These are phyloP conservation scores for Drosophila paramelanica DNA, from an alignment of 2,888 invertebrate genomes.

Conservation along the genomic window DNA sequence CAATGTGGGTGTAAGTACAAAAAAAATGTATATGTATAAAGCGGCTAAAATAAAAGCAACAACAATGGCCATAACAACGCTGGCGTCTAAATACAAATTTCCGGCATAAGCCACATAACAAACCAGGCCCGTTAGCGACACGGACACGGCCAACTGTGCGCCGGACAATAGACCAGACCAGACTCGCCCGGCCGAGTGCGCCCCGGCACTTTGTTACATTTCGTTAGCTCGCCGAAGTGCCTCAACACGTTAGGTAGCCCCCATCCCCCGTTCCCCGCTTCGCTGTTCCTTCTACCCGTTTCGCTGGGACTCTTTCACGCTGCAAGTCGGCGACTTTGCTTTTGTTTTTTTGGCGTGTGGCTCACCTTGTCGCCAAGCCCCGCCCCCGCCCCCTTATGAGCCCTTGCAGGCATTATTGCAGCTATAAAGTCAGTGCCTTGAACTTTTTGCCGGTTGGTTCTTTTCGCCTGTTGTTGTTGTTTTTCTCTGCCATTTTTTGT, in stretches of 20 bases:
- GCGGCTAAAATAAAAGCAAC: constrained; percentile 3
- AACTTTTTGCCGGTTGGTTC: constrained; percentile 71
- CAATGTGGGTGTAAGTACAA: constrained; percentile 6
- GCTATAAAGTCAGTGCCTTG: constrained; percentile 81
- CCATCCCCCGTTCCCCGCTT: neutral
- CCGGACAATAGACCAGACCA: constrained; percentile 44
- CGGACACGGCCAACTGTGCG: constrained; percentile 26
- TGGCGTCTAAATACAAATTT: constrained; percentile 79
- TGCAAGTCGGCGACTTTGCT: constrained; percentile 60
- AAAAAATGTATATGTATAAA: constrained; percentile 4
- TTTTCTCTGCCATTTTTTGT: constrained; percentile 57
- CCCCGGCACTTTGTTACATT: constrained; percentile 75
- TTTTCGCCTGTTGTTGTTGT: constrained; percentile 50
- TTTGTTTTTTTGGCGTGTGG: constrained; percentile 64
- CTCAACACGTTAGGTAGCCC: constrained; percentile 68
- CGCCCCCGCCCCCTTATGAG: constrained; percentile 9
- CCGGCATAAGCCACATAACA: constrained; percentile 78
- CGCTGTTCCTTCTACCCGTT: neutral
- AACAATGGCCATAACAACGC: constrained; percentile 12
- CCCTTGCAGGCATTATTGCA: constrained; percentile 67
- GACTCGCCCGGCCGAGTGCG: constrained; percentile 17
- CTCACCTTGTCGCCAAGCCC: constrained; percentile 57
- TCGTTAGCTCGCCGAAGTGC: constrained; percentile 77
- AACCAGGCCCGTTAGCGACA: constrained; percentile 69
- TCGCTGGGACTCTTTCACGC: constrained; percentile 14